A percentile compares a stretch with the other conserved stretches of the same genome.
Evolutionary conservation across 2,113 vertebrate genomes (phyloP).

Genomic region (Podarcis muralis): DNA sequence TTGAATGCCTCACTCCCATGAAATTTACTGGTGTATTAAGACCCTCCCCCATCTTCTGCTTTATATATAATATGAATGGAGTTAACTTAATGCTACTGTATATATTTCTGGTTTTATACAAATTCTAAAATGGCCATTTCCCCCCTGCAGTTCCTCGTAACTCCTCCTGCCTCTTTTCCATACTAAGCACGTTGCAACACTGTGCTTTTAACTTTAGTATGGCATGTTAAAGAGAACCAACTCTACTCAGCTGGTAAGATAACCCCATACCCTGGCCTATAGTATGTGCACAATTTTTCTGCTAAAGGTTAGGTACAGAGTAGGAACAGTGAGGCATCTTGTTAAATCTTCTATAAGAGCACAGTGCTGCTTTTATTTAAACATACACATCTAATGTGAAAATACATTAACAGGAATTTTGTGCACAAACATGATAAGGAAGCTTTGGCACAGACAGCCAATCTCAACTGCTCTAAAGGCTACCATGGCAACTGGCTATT

Average conservation of each 20-base stretch:
- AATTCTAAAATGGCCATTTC: not conserved
- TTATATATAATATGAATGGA: not conserved
- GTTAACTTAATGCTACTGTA: not conserved
- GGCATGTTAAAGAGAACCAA: not conserved
- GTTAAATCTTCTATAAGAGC: not conserved
- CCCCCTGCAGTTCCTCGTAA: no score
- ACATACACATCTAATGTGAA: slow-evolving; percentile 30
- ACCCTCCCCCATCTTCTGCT: not conserved
- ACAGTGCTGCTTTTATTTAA: slow-evolving; percentile 10
- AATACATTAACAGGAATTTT: slow-evolving; percentile 1
- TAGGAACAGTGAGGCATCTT: not conserved
- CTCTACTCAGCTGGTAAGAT: not conserved
- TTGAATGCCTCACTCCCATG: not conserved
- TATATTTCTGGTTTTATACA: not conserved
- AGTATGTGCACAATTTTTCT: not conserved
- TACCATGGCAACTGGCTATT: not conserved
- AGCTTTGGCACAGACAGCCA: not conserved
- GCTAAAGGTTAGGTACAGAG: not conserved
- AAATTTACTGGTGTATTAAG: not conserved
- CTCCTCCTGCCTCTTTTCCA: not conserved
- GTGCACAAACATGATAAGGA: no score
- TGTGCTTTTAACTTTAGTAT: not conserved
- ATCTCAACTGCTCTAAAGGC: not conserved
- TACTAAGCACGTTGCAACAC: not conserved
- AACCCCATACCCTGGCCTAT: not conserved